A percentile compares a stretch with the other conserved stretches of the same genome.
These are phyloP conservation scores for Machimus rusticus DNA, from an alignment of 2,888 invertebrate genomes.

Conservation along the genomic window DNA sequence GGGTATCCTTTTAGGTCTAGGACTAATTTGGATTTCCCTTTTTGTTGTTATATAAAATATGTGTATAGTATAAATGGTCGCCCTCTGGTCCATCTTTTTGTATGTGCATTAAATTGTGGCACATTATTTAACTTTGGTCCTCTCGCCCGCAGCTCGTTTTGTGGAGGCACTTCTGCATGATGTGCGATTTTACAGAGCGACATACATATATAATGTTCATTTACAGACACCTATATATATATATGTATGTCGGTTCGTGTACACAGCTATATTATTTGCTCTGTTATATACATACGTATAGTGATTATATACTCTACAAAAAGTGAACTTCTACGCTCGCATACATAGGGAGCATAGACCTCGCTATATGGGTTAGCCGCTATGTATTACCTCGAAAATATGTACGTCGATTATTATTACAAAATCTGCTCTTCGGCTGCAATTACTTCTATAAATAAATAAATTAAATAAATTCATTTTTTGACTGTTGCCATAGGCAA, in stretches of 20 bases:
- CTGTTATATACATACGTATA: conserved; percentile 17
- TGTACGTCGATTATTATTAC: conserved; percentile 21
- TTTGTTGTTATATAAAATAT: background rate
- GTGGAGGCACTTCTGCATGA: conserved; percentile 34
- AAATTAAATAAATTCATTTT: background rate
- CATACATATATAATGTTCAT: conserved; percentile 24
- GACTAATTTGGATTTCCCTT: background rate
- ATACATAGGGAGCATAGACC: conserved; percentile 10
- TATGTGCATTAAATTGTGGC: conserved; percentile 15
- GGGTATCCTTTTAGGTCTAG: background rate
- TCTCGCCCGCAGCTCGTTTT: conserved; percentile 18
- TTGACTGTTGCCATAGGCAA: background rate
- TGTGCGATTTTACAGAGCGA: conserved; percentile 36
- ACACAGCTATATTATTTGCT: conserved; percentile 13
- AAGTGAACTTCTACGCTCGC: conserved; percentile 27
- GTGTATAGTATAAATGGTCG: background rate
- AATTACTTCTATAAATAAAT: conserved; percentile 6
- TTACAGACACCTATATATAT: conserved; percentile 22
- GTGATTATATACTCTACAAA: conserved; percentile 25
- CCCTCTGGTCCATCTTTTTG: background rate
- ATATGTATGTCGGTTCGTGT: background rate
- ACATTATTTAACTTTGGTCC: conserved; percentile 41
- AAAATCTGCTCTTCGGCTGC: background rate
- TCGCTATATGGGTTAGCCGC: conserved; percentile 15
- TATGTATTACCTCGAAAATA: conserved; percentile 15